These are phyloP conservation scores for Tringa solitaria DNA, from an alignment of 2,113 vertebrate species.

Conservation along the genomic window DNA sequence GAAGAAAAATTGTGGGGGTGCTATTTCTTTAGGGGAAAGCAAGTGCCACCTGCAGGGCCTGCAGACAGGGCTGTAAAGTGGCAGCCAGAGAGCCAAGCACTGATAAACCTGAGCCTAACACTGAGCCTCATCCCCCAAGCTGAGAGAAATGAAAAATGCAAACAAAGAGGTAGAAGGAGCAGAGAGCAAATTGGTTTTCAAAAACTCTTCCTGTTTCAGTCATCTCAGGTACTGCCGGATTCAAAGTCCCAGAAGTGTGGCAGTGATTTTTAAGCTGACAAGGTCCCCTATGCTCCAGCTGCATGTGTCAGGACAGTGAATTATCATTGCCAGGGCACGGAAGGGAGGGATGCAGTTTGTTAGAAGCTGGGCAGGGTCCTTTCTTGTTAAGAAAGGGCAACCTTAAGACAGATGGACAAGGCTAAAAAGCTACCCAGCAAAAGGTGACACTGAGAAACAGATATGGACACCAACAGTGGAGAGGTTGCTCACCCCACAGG, in stretches of 20 bases:
- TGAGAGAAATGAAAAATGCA: slow-evolving; percentile 45
- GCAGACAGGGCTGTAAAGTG: neutral
- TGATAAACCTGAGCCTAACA: neutral
- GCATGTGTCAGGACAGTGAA: neutral
- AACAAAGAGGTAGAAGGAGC: slow-evolving; percentile 28
- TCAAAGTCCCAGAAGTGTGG: neutral
- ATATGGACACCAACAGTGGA: neutral
- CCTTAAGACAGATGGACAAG: neutral
- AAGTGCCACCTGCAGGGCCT: neutral
- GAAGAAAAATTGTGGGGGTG: slow-evolving; percentile 31
- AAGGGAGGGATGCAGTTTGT: neutral
- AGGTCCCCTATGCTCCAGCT: neutral
- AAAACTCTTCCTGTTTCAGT: slow-evolving; percentile 13
- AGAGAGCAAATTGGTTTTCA: slow-evolving; percentile 19
- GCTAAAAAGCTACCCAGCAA: neutral
- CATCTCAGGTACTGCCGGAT: slow-evolving; percentile 13
- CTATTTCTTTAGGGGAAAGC: slow-evolving; percentile 14
- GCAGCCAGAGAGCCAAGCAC: neutral
- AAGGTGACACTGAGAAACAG: neutral
- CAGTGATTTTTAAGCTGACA: slow-evolving; percentile 9
- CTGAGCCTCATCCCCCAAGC: neutral
- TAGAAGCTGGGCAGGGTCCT: neutral
- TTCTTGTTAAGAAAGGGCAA: neutral
- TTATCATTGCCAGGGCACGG: slow-evolving; percentile 9
- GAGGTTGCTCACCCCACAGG: neutral